Base-by-base conservation (phyloP, 2,797 vertebrate species). In the Microcaecilia unicolor region DNA sequence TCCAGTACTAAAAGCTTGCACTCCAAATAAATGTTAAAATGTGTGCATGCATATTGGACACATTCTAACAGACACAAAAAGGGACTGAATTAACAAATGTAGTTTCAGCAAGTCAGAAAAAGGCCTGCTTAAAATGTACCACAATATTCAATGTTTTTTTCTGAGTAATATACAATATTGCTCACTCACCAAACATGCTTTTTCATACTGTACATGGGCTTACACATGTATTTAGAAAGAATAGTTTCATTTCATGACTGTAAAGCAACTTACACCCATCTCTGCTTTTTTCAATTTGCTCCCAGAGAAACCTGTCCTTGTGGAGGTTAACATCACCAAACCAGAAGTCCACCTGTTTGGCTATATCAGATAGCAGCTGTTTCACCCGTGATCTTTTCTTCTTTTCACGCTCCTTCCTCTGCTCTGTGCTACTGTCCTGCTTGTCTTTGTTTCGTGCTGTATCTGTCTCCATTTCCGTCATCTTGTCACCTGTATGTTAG, bases 291-390 rank as follows among this genome's bases (percentile, higher is more conserved):
- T 90, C 84, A 15, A 98, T 86, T 44, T 93, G 76, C 10, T 89
- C 88, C 29, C 77, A 86, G 10, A 98, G 81, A 56, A 93, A 98
- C 43, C 78, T 81, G 53, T 99, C 93, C 61, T 99, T 99, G 72
- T 97, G 89, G 5, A 99, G 88, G 63, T 96, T 98, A 6, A 91
- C 89, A 12, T 99, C 93, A 2, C 93, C 90, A 37, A 99, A 98
- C 94, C 95, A 98, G 73, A 99, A 99, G 63, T 98, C 94, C 46
- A 98, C 92, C 58, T 97, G 95, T 37, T 91, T 98, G 8, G 85
- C 91, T 56, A 98, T 90, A 29, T 98, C 93, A 5, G 88, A 71
- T 9, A 98, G 76, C 50, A 99, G 72, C 62, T 97, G 93, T 51
- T 95, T 98, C 11, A 99, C 94, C 11, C 96, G 76, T 1, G 90